A percentile compares a stretch with the other conserved stretches of the same genome.
Evolutionary conservation across 1,140 invertebrate species (phyloP).

Genomic region (Aphaenogaster rudis): DNA sequence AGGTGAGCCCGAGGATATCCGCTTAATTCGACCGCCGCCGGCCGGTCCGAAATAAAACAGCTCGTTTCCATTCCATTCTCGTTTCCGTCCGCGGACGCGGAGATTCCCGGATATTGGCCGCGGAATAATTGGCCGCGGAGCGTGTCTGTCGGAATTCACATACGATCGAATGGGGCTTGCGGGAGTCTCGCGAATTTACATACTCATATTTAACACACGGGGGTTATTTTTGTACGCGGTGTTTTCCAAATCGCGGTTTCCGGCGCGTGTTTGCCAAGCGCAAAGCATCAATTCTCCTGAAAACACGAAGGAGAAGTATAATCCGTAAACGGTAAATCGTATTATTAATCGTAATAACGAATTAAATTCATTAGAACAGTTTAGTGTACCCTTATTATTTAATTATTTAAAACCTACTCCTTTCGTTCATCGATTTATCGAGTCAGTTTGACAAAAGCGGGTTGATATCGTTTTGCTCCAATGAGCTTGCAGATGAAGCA

Average conservation of each 20-base stretch:
- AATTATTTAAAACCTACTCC: neutral
- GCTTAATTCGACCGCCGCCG: conserved; percentile 1
- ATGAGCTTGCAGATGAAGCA: conserved; percentile 4
- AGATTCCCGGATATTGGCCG: conserved; percentile 40
- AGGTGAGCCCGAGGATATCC: conserved; percentile 60
- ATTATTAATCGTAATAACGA: neutral
- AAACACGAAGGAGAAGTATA: neutral
- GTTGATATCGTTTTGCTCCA: conserved; percentile 7
- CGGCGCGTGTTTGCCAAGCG: neutral
- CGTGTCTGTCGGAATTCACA: neutral
- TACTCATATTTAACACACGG: conserved; percentile 27
- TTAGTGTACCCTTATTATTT: neutral
- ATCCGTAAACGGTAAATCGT: neutral
- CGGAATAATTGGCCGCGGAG: conserved; percentile 42
- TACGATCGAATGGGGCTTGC: conserved; percentile 34
- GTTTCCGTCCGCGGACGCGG: conserved; percentile 5
- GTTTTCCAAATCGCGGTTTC: neutral
- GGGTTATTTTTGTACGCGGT: neutral
- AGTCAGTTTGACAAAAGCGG: neutral
- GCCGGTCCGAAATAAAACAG: conserved; percentile 34
- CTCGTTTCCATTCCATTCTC: conserved; percentile 56
- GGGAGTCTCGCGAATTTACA: conserved; percentile 42
- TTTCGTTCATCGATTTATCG: conserved; percentile 23
- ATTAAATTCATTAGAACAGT: neutral
- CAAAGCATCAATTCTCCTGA: neutral